Percentiles rank a stretch among this genome's conserved stretches.
Conservation (phyloP, 2,888 invertebrate species). For the Patella ulyssiponensis region DNA sequence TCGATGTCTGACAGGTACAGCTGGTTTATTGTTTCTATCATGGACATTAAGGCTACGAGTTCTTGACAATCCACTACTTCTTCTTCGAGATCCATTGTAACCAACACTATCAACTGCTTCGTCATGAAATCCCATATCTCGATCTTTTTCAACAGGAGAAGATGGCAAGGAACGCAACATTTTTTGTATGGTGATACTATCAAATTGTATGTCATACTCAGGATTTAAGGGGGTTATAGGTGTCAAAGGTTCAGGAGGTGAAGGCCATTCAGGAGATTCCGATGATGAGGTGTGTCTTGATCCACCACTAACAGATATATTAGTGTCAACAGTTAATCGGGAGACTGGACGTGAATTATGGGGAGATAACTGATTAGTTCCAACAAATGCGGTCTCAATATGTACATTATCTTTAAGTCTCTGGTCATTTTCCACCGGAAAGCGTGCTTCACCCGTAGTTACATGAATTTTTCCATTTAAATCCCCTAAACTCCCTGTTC, state of each 20-base stretch:
- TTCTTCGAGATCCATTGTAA: constrained; percentile 22
- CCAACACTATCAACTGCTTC: constrained; percentile 37
- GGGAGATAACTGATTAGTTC: constrained; percentile 14
- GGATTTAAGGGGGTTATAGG: constrained; percentile 62
- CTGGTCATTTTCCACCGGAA: constrained; percentile 15
- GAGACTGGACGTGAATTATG: constrained; percentile 22
- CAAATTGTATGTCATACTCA: constrained; percentile 74
- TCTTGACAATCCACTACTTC: constrained; percentile 36
- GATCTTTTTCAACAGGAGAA: constrained; percentile 51
- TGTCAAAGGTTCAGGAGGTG: constrained; percentile 66
- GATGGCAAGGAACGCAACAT: constrained; percentile 93
- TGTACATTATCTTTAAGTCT: neutral
- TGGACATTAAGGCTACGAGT: constrained; percentile 47
- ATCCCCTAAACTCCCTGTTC: constrained; percentile 11
- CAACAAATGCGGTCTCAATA: neutral
- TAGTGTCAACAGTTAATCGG: constrained; percentile 38
- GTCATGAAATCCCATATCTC: constrained; percentile 62
- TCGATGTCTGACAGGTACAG: constrained; percentile 6
- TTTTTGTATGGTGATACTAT: constrained; percentile 89
- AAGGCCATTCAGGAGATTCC: constrained; percentile 68
- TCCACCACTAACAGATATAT: constrained; percentile 14
- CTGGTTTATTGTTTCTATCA: constrained; percentile 34
- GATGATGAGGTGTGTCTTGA: constrained; percentile 70
- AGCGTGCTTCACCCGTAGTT: neutral
- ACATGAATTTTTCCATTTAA: neutral